These are phyloP conservation scores for Lates calcarifer DNA, from an alignment of 2,113 vertebrate species.

Conservation along the genomic window DNA sequence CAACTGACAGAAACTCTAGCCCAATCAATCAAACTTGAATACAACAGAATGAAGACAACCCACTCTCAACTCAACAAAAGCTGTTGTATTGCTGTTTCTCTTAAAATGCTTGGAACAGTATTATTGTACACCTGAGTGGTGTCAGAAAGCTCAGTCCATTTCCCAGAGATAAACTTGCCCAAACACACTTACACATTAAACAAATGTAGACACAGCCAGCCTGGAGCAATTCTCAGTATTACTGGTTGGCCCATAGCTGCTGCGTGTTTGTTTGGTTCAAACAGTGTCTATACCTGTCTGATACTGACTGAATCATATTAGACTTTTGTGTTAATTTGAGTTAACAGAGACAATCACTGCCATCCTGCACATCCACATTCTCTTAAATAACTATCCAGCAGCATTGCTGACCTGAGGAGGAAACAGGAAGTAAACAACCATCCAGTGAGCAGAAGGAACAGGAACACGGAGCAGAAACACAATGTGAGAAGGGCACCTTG, in stretches of 20 bases:
- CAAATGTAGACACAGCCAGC: neutral
- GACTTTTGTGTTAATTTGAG: neutral
- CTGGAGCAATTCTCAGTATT: neutral
- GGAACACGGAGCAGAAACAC: neutral
- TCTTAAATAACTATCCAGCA: neutral
- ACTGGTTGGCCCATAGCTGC: neutral
- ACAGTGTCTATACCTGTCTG: neutral
- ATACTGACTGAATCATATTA: neutral
- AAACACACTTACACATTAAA: conserved; percentile 5
- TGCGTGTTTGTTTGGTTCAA: conserved; percentile 4
- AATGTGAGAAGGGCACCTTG: neutral
- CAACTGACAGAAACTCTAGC: conserved; percentile 4
- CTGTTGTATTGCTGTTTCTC: neutral
- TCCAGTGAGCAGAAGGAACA: neutral
- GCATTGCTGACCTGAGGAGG: neutral
- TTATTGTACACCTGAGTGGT: neutral
- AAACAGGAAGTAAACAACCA: neutral
- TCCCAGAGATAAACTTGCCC: no score
- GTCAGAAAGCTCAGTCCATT: neutral
- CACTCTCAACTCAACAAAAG: neutral
- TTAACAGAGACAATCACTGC: neutral
- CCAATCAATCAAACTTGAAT: no score
- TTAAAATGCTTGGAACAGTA: neutral
- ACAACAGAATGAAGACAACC: neutral
- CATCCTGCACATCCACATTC: neutral